Evolutionary conservation across 92 coral and sea anemone genomes (phyloP), one percentile per base, ranked within the genome.

Genomic region (Zoanthus gigantus): DNA sequence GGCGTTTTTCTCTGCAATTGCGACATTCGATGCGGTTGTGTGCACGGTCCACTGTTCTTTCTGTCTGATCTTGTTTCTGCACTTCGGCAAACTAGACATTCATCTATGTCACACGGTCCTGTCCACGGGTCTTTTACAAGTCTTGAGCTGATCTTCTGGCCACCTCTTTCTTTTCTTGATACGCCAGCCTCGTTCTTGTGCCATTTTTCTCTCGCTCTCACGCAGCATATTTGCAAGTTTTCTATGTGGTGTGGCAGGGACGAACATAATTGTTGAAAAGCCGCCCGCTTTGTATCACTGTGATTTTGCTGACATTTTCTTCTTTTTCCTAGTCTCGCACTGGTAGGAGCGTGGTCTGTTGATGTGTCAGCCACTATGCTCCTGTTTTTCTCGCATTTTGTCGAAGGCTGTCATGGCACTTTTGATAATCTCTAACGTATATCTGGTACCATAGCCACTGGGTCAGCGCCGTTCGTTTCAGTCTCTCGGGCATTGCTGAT

Each of bases 1-100:
- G 76, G 76, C 45, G 48, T 71, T 71, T 71, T 71, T 71, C 47
- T 71, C 76, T 71, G 76, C 76, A 71, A 71, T 71, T 71, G 76
- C 50, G 45, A 30, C 76, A 71, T 71, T 71, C 15, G 76, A 71
- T 71, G 15, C 76, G 76, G 76, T 71, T 13, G 76, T 71, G 50
- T 71, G 48, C 76, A 71, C 76, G 50, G 76, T 71, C 76, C 76
- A 71, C 50, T 71, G 44, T 18, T 18, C 44, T 69, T 4, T 61
- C 30, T 74, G 79, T 74, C 79, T 8, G 61, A 2, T n/a, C 79
- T 74, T 6, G 58, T 74, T 47, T 74, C 79, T 5, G 79, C 60
- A 46, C 79, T 74, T 34, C 76, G 28, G 23, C 76, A 71, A 15
- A 71, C 48, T 15, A 71, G 11, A 42, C 76, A 71, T 34, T 71